phyloP scores from a whole-genome alignment of 2,113 vertebrate species.

The Saimiri boliviensis region DNA sequence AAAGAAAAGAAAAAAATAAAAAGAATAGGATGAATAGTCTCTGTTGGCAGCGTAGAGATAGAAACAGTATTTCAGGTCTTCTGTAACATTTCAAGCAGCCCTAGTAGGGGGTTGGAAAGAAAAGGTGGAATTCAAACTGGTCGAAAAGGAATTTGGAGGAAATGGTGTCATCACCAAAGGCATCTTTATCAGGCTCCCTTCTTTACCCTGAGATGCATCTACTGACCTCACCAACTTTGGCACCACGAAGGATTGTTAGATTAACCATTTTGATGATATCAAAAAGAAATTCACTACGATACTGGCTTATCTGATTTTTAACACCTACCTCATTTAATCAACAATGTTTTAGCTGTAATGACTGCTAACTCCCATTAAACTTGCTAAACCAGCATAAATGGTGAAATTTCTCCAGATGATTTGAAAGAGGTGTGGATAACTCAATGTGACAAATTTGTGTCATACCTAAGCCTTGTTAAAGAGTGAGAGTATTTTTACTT shows the following conservation, averaged over 20 bases:
- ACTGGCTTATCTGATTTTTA: slow-evolving; percentile 31
- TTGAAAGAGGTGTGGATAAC: neutral
- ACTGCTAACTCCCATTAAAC: neutral
- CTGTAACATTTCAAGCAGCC: neutral
- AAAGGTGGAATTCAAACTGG: neutral
- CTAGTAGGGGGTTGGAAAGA: neutral
- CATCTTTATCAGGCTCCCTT: neutral
- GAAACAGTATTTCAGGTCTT: neutral
- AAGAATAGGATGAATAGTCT: neutral
- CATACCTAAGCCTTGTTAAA: neutral
- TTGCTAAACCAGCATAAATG: neutral
- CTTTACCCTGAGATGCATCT: neutral
- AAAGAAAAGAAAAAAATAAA: neutral
- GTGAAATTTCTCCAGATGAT: neutral
- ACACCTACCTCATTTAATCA: neutral
- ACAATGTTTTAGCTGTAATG: neutral
- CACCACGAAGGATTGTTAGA: neutral
- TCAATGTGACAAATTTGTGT: neutral
- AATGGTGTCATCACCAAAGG: neutral
- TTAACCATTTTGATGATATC: slow-evolving; percentile 1
- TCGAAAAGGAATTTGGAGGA: neutral
- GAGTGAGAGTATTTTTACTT: neutral
- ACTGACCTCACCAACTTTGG: neutral
- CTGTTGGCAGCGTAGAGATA: neutral
- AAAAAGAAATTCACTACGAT: slow-evolving; percentile 29